Conservation (phyloP, 2,888 invertebrate genomes). For the Amphipyra tragopoginis region DNA sequence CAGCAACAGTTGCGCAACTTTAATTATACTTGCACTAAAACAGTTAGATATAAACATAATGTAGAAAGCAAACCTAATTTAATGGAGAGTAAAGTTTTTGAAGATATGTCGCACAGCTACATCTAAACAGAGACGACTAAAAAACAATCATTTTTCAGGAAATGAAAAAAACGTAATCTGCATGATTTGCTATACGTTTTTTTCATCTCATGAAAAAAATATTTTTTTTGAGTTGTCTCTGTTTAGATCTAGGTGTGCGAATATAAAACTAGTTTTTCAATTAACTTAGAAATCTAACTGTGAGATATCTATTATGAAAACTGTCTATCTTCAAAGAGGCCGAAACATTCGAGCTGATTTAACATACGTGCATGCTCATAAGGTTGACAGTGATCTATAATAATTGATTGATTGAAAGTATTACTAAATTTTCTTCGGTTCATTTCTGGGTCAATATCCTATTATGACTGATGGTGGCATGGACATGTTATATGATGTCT, state of each 20-base stretch:
- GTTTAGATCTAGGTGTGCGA: no score
- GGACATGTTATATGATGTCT: neutral
- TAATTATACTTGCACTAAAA: constrained; percentile 25
- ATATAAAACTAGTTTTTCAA: neutral
- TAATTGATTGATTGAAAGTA: constrained; percentile 35
- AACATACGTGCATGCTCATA: no score
- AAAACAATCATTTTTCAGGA: no score
- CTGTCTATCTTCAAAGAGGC: no score
- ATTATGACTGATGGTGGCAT: constrained; percentile 24
- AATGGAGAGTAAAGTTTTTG: constrained; percentile 8
- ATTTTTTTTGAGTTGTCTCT: no score
- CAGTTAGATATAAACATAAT: constrained; percentile 3
- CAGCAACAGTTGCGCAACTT: constrained; percentile 45
- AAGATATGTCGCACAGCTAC: no score
- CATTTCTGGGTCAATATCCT: constrained; percentile 31
- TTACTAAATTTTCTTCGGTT: constrained; percentile 23
- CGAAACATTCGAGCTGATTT: no score
- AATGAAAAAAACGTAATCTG: no score
- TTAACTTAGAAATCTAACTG: neutral
- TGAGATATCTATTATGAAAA: no score
- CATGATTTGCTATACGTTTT: no score
- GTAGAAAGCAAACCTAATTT: constrained; percentile 34
- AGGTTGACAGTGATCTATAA: constrained; percentile 3
- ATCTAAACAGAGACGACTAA: no score
- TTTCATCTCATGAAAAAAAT: no score